phyloP scores from a whole-genome alignment of 2,113 vertebrate genomes.

The Nerophis lumbriciformis region DNA sequence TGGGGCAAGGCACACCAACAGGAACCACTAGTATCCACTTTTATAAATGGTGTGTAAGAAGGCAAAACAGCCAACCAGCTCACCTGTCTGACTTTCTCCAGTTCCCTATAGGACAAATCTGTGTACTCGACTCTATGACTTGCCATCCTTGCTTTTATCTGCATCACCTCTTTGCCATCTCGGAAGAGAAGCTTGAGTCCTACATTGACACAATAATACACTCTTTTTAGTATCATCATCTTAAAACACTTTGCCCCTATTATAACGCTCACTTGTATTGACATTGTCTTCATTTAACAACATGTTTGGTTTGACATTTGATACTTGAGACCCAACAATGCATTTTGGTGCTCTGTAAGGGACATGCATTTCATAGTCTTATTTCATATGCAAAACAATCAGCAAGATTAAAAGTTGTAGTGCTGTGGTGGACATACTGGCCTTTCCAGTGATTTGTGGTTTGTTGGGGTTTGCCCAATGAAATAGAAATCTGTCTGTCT shows the following conservation, averaged over 20 bases:
- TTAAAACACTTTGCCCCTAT: neutral
- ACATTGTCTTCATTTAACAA: too few relatives aligned
- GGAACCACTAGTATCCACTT: neutral
- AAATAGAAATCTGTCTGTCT: too few relatives aligned
- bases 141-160: slow-evolving; percentile 72
- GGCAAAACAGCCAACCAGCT: slow-evolving; percentile 1
- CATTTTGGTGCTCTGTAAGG: too few relatives aligned
- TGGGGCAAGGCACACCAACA: too few relatives aligned
- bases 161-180: slow-evolving; percentile 76
- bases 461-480: too few relatives aligned
- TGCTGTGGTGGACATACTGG: too few relatives aligned
- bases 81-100: slow-evolving; percentile 89
- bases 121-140: slow-evolving; percentile 55
- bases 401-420: too few relatives aligned
- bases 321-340: too few relatives aligned
- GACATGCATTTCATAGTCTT: too few relatives aligned
- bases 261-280: neutral
- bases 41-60: neutral
- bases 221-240: neutral
- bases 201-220: slow-evolving; percentile 44
- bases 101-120: slow-evolving; percentile 85
- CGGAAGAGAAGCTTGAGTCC: slow-evolving; percentile 74
- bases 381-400: too few relatives aligned
- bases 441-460: too few relatives aligned
- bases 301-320: too few relatives aligned